Percentiles rank a stretch among this genome's conserved stretches.
Evolutionary conservation across 2,888 invertebrate species (phyloP).

Genomic region (Pyrgus malvae): DNA sequence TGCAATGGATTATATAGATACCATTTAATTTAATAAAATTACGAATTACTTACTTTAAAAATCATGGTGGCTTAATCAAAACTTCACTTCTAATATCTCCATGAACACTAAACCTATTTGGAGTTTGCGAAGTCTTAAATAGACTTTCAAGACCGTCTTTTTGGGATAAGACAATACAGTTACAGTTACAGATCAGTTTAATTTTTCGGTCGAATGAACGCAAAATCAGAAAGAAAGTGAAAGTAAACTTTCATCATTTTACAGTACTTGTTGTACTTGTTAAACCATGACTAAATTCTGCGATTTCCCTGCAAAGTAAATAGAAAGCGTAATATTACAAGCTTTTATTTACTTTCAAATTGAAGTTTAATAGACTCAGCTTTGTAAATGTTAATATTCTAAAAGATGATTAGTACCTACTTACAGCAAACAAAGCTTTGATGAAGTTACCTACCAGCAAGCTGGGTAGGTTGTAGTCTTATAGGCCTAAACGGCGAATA

Average conservation of each 20-base stretch:
- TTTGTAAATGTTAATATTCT: too few species aligned
- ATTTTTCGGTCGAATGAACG: conserved; percentile 64
- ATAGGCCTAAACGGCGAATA: too few species aligned
- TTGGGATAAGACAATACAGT: conserved; percentile 46
- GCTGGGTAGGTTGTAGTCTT: too few species aligned
- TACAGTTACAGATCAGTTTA: conserved; percentile 47
- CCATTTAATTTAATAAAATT: background rate
- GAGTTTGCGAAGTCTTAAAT: conserved; percentile 48
- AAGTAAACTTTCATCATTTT: conserved; percentile 33
- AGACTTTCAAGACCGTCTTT: conserved; percentile 45
- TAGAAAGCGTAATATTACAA: conserved; percentile 22
- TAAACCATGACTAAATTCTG: conserved; percentile 14
- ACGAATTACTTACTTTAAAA: conserved; percentile 45
- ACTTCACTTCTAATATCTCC: conserved; percentile 5
- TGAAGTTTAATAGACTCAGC: too few species aligned
- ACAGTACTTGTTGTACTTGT: conserved; percentile 4
- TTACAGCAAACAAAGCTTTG: too few species aligned
- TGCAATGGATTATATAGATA: background rate
- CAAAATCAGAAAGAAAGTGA: conserved; percentile 54
- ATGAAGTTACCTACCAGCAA: too few species aligned
- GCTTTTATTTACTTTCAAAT: too few species aligned
- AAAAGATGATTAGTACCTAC: too few species aligned
- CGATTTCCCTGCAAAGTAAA: conserved; percentile 5
- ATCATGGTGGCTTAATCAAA: conserved; percentile 36
- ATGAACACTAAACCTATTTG: conserved; percentile 10